Percentiles rank a stretch among this genome's conserved stretches.
Conservation (phyloP, 2,797 vertebrate genomes). For the Enteromius anoplus region DNA sequence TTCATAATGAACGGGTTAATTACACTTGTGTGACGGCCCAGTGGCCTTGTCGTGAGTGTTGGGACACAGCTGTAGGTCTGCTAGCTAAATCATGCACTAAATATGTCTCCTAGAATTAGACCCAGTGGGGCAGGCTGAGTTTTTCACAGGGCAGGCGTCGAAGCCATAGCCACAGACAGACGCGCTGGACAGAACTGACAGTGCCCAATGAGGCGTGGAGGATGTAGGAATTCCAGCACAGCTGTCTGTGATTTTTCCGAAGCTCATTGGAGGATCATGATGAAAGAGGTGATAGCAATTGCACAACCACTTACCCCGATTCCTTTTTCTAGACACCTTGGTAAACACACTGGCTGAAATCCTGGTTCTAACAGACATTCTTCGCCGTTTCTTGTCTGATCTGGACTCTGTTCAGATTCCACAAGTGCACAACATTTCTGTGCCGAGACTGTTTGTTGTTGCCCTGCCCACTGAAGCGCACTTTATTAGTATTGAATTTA, state of each 20-base stretch:
- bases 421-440: constrained; percentile 6
- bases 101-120: constrained; percentile 79
- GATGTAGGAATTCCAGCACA: constrained; percentile 69
- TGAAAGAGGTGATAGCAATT: constrained; percentile 1
- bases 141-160: constrained; percentile 67
- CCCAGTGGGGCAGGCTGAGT: constrained; percentile 69
- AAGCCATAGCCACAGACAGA: constrained; percentile 50
- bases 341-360: not conserved
- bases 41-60: constrained; percentile 77
- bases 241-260: constrained; percentile 60
- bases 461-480: constrained; percentile 10
- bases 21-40: constrained; percentile 76
- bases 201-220: constrained; percentile 65
- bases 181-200: constrained; percentile 58
- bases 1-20: constrained; percentile 83
- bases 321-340: not conserved
- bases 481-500: constrained; percentile 45
- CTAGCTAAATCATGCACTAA: constrained; percentile 81
- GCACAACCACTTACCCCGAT: constrained; percentile 5
- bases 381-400: constrained; percentile 1
- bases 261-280: constrained; percentile 60
- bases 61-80: constrained; percentile 82
- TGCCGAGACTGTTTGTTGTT: constrained; percentile 11
- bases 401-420: not conserved
- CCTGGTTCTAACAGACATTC: not conserved